Evolutionary conservation across 2,888 invertebrate genomes (phyloP), one percentile per base, ranked within the genome.

Genomic region (Euphydryas editha): DNA sequence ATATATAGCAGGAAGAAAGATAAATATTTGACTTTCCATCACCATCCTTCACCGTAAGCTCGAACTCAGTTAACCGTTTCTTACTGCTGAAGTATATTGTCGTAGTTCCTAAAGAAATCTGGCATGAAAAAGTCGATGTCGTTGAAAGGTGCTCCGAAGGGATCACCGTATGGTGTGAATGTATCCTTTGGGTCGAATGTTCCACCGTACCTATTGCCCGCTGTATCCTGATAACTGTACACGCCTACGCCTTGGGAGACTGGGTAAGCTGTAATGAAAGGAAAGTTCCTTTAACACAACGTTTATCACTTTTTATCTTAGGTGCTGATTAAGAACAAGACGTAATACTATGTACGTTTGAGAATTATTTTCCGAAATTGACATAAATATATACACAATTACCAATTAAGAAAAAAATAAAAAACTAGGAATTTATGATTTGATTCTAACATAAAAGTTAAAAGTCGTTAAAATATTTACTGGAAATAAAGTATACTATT

Each of bases 201-300:
- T 21, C 90, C 91, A 72, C 86, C 87, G 80, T 90, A 90, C 88
- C 89, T 90, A 76, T 85, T 83, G 70, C 92, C 92, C 5, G 80
- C 42, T 2, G 90, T 81, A 74, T 91, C 92, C 75, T 84, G 82
- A 73, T 84, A 90, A 1, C 88, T 76, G 77, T 76, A 91, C 8
- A 82, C 84, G 8, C 87, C 88, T 62, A 83, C 86, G 55, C 88
- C 87, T 36, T 76, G 70, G 46, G 68, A 67, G 20, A 63, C 67
- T 55, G 78, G 74, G 59, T 69, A 70, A 60, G 73, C 76, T 75
- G 74, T 0, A 77, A 69, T 49, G 11, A 62, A 20, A 58, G 0
- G 10, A 49, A 15, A 49, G 4, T 8, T 8, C 20, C 11, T 20
- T 11, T 39, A 39, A 1, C 15, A 39, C 3, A 11, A 39, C 15